These are phyloP conservation scores for Peromyscus polionotus DNA, from an alignment of 2,113 vertebrate genomes.

Conservation along the genomic window DNA sequence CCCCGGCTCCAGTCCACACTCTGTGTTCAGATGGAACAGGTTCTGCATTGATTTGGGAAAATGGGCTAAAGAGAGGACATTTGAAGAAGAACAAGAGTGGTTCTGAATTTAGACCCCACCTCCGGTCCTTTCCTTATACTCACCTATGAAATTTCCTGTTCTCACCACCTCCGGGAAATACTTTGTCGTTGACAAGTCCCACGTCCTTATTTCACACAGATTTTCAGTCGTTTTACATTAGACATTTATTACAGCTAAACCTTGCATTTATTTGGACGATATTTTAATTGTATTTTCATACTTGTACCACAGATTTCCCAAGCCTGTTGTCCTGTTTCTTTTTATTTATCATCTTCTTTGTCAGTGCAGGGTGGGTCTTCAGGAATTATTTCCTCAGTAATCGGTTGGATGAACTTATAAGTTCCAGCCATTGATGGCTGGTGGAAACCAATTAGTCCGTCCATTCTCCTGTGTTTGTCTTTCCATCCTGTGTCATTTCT, in stretches of 20 bases:
- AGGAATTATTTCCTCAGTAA: background rate
- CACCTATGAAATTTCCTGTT: background rate
- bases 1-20: rapidly evolving
- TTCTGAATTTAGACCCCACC: background rate
- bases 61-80: background rate
- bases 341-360: background rate
- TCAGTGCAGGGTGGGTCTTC: background rate
- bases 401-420: background rate
- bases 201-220: background rate
- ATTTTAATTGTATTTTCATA: background rate
- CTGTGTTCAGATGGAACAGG: background rate
- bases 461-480: background rate
- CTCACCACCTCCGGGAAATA: background rate
- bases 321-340: background rate
- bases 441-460: background rate
- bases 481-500: background rate
- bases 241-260: background rate
- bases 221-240: background rate
- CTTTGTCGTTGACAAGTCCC: background rate
- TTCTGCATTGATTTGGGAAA: background rate
- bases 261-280: background rate
- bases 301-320: background rate
- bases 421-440: background rate
- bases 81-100: background rate
- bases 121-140: background rate